These are phyloP conservation scores for Xanthia icteritia DNA, from an alignment of 2,888 invertebrate genomes.

Conservation along the genomic window DNA sequence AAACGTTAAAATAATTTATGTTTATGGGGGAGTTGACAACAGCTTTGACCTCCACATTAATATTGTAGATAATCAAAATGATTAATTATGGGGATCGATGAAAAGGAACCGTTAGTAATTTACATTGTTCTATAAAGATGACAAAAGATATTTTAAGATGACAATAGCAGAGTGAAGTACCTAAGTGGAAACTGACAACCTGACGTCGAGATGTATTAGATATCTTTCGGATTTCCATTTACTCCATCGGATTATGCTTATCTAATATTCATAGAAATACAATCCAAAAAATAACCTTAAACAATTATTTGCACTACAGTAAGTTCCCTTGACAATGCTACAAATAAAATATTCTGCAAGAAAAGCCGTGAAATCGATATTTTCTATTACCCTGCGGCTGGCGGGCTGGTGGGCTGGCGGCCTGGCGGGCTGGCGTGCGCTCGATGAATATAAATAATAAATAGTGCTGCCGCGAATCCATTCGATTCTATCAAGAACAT, in stretches of 20 bases:
- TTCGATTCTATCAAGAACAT: slow-evolving; percentile 36
- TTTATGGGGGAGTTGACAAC: not conserved
- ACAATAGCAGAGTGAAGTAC: not conserved
- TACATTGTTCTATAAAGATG: not conserved
- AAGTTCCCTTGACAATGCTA: slow-evolving; percentile 27
- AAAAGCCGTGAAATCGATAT: slow-evolving; percentile 69
- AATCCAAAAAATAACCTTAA: slow-evolving; percentile 15
- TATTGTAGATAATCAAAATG: not conserved
- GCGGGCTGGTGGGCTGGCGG: slow-evolving; percentile 38
- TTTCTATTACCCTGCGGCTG: slow-evolving; percentile 65
- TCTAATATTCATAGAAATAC: slow-evolving; percentile 27
- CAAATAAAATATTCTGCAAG: slow-evolving; percentile 46
- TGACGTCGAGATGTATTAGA: not conserved
- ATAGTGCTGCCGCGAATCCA: slow-evolving; percentile 51
- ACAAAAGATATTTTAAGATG: not conserved
- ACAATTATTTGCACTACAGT: slow-evolving; percentile 12
- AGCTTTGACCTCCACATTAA: not conserved
- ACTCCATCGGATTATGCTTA: slow-evolving; percentile 1
- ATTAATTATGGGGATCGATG: not conserved
- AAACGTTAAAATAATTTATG: not conserved
- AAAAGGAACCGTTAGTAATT: not conserved
- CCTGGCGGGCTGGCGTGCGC: slow-evolving; percentile 57
- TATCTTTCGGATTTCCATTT: not conserved
- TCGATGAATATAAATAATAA: slow-evolving; percentile 73
- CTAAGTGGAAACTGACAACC: not conserved